Percentiles rank a stretch among this genome's conserved stretches.
These are phyloP conservation scores for Piprites chloris DNA, from an alignment of 2,113 vertebrate species.

Conservation along the genomic window DNA sequence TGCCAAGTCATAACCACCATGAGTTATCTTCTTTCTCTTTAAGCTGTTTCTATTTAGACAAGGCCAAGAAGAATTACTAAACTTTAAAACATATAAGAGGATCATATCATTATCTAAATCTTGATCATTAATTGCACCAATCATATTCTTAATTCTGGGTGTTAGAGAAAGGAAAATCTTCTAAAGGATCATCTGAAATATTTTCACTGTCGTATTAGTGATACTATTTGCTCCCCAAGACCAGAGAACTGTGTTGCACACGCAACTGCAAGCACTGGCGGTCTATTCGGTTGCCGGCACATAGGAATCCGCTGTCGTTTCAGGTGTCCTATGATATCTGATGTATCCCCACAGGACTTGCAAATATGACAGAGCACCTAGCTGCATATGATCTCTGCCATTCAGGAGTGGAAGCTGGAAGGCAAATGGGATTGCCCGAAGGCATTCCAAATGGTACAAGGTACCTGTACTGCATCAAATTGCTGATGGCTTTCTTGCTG, in stretches of 20 bases:
- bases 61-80: not conserved
- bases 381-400: conserved; percentile 1
- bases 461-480: not conserved
- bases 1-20: not conserved
- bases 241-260: not conserved
- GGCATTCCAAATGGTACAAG: not conserved
- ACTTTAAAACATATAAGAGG: not conserved
- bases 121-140: not conserved
- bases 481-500: not conserved
- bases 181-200: not conserved
- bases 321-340: not conserved
- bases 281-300: not conserved
- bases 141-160: not conserved
- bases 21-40: not conserved
- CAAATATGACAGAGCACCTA: not conserved
- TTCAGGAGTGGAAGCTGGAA: not conserved
- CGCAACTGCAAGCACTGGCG: not conserved
- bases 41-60: not conserved
- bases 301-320: not conserved
- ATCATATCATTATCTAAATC: not conserved
- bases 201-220: not conserved
- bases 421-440: not conserved
- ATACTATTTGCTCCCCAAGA: not conserved
- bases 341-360: not conserved
- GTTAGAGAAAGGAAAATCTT: not conserved